phyloP scores from a whole-genome alignment of 2,888 invertebrate genomes.

The Hypolimnas misippus region DNA sequence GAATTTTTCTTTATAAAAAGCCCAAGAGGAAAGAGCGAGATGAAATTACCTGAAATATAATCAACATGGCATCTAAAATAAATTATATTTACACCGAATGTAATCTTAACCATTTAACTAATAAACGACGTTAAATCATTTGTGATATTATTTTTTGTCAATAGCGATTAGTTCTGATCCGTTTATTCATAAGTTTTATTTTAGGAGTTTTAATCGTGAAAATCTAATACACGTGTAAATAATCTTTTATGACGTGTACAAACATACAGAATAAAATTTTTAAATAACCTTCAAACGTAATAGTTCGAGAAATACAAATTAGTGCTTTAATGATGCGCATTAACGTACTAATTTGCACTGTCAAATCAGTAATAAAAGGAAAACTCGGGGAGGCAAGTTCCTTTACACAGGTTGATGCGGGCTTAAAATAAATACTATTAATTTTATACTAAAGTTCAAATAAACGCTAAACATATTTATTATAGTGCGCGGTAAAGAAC shows the following conservation, averaged over 20 bases:
- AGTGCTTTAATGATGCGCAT: constrained; percentile 65
- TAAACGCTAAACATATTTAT: no score
- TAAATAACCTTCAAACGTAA: constrained; percentile 59
- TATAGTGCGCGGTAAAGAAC: no score
- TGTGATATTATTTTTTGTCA: background rate
- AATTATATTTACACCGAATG: no score
- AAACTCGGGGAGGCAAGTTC: constrained; percentile 8
- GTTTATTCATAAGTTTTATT: background rate
- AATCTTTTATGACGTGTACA: constrained; percentile 21
- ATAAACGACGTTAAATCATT: no score
- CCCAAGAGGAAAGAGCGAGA: no score
- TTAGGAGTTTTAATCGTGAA: background rate
- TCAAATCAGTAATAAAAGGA: constrained; percentile 65
- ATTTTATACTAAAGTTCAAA: no score
- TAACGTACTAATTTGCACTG: constrained; percentile 69
- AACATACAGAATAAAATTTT: constrained; percentile 20
- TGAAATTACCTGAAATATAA: no score
- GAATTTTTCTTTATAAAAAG: no score
- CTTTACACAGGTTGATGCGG: constrained; percentile 7
- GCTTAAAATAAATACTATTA: background rate
- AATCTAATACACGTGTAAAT: constrained; percentile 10
- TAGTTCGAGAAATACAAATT: constrained; percentile 74
- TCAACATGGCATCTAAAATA: no score
- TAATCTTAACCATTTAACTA: no score
- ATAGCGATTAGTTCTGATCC: background rate